Conservation (phyloP, 2,888 invertebrate genomes). For the Pimpla rufipes region DNA sequence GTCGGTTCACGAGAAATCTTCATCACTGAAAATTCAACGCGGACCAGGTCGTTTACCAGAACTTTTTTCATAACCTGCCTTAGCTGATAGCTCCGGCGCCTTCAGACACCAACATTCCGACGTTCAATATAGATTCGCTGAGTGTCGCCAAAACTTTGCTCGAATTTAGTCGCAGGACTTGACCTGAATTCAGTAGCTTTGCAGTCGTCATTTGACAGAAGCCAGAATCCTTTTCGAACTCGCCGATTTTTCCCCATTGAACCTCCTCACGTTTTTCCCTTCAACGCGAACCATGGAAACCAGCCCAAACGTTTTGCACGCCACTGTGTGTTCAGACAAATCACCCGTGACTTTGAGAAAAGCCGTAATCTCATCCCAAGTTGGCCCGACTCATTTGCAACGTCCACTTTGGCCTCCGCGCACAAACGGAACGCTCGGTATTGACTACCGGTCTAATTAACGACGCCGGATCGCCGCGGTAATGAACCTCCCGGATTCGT, state of each 20-base stretch:
- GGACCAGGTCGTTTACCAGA: background rate
- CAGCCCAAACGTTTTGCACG: background rate
- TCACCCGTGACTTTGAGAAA: background rate
- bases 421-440: constrained; percentile 7
- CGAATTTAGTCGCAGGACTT: too few species aligned
- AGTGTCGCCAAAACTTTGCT: too few species aligned
- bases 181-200: too few species aligned
- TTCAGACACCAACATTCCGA: too few species aligned
- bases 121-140: too few species aligned
- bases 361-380: background rate
- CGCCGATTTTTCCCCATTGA: too few species aligned
- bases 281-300: too few species aligned
- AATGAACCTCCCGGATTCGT: constrained; percentile 56
- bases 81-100: too few species aligned
- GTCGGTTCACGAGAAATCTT: constrained; percentile 2
- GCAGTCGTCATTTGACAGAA: too few species aligned
- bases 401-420: too few species aligned
- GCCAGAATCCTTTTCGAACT: too few species aligned
- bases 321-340: background rate
- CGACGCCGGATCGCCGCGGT: constrained; percentile 33
- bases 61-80: background rate
- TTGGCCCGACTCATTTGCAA: background rate
- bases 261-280: too few species aligned
- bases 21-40: background rate
- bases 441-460: constrained; percentile 50